These are phyloP conservation scores for Cephalopachus bancanus DNA, from an alignment of 2,797 vertebrate genomes.

Conservation along the genomic window DNA sequence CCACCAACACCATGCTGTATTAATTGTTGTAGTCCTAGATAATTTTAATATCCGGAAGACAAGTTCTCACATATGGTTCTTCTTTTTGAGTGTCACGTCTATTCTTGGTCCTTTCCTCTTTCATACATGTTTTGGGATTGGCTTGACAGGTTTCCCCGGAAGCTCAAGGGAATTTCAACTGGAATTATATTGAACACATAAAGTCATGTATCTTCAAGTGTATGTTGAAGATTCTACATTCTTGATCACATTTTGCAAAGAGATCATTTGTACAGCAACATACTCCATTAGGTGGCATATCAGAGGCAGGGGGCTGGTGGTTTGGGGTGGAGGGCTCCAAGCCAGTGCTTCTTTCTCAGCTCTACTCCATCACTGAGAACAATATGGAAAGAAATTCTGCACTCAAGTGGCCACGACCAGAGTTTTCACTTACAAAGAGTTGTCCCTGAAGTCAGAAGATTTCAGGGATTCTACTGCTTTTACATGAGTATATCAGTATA, in stretches of 20 bases:
- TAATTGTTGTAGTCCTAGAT: background rate
- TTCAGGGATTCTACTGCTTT: background rate
- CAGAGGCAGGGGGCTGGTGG: background rate
- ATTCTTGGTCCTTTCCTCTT: background rate
- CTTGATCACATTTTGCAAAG: background rate
- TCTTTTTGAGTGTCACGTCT: background rate
- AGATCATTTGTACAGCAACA: background rate
- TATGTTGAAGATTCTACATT: background rate
- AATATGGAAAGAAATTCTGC: background rate
- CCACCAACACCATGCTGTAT: background rate
- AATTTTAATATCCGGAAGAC: constrained; percentile 36
- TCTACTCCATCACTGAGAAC: background rate
- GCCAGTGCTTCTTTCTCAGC: background rate
- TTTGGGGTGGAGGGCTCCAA: background rate
- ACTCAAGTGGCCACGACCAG: background rate
- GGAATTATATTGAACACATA: constrained; percentile 7
- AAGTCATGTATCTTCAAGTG: background rate
- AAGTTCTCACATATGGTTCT: background rate
- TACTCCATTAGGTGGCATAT: background rate
- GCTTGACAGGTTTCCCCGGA: background rate
- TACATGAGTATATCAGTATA: background rate
- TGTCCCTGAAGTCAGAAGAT: background rate
- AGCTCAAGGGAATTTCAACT: background rate
- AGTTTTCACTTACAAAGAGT: background rate
- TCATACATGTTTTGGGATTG: background rate